These are phyloP conservation scores for Lepidothrix coronata DNA, from an alignment of 2,113 vertebrate species.

Conservation along the genomic window DNA sequence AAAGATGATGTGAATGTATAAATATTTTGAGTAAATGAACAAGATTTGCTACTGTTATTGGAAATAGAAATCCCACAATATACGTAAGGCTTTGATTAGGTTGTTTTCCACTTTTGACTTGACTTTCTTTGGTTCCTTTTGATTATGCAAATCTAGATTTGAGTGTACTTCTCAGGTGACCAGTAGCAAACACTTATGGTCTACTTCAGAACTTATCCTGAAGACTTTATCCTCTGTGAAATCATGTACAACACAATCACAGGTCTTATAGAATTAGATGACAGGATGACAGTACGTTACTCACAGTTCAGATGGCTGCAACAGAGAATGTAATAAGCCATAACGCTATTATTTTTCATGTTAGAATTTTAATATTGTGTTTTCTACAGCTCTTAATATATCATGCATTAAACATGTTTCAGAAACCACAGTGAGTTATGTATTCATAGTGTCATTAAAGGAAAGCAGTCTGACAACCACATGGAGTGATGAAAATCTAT, in stretches of 20 bases:
- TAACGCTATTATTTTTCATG: constrained; percentile 74
- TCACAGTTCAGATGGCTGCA: constrained; percentile 68
- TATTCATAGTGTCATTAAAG: constrained; percentile 54
- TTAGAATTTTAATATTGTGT: constrained; percentile 71
- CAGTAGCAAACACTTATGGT: neutral
- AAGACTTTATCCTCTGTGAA: constrained; percentile 40
- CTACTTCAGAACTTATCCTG: constrained; percentile 4
- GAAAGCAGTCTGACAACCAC: constrained; percentile 20
- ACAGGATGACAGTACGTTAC: constrained; percentile 64
- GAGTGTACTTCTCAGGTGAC: constrained; percentile 2
- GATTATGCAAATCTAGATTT: neutral
- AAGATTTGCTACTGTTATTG: neutral
- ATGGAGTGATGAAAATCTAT: constrained; percentile 43
- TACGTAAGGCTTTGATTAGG: neutral
- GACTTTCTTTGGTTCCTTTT: neutral
- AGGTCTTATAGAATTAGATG: constrained; percentile 54
- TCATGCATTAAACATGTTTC: constrained; percentile 68
- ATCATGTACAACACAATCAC: constrained; percentile 54
- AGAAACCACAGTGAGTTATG: constrained; percentile 38
- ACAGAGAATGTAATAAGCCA: constrained; percentile 68
- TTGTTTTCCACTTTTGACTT: neutral
- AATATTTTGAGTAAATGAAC: neutral
- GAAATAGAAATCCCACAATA: neutral
- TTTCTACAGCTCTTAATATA: constrained; percentile 71
- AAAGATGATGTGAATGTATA: neutral